Base-by-base conservation (phyloP, 2,888 invertebrate species). In the Phortica okadai region DNA sequence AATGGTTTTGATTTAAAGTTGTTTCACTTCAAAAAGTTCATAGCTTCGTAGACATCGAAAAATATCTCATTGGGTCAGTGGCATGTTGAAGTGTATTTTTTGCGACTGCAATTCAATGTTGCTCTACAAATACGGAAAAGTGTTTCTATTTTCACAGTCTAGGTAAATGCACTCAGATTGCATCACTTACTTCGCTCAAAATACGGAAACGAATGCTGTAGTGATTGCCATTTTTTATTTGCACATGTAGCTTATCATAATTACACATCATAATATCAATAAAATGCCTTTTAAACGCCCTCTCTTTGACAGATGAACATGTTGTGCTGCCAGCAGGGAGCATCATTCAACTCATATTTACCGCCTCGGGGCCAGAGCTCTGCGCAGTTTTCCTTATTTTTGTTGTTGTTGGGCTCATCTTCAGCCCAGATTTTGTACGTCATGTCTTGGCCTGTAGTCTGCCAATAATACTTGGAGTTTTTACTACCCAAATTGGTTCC, bases 21-120 rank as follows among this genome's bases (percentile, higher is more conserved):
- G 59, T 6, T 62, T 21, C 8, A 6, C 10, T 21, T 62, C 1
- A 62, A 16, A 21, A 16, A 21, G 62, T 62, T 62, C 25, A 25
- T 4, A 10, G 62, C 25, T 62, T 62, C 16, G 5, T 62, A 16
- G 21, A 59, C 59, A 21, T 21, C 21, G 11, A 16, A 62, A 62
- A 16, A 25, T 25, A 59, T 16, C 21, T 62, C 70, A 72, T 56
- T 72, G 33, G 70, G 70, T 56, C 70, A 72, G 70, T 72, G 70
- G 70, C 70, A 72, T 72, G 54, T 14, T 41, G 3, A 7, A 67
- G 41, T 67, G 0, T 50, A 6, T 50, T 14, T 11, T 50, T 4
- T 25, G 4, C 62, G 21, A 25, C 25, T 16, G 6, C 41, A 41
- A 33, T 45, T 70, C 69, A 72, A 72, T 72, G 54, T 56, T 70